Conservation (phyloP, 2,888 invertebrate genomes). For the Cheilosia impressa region DNA sequence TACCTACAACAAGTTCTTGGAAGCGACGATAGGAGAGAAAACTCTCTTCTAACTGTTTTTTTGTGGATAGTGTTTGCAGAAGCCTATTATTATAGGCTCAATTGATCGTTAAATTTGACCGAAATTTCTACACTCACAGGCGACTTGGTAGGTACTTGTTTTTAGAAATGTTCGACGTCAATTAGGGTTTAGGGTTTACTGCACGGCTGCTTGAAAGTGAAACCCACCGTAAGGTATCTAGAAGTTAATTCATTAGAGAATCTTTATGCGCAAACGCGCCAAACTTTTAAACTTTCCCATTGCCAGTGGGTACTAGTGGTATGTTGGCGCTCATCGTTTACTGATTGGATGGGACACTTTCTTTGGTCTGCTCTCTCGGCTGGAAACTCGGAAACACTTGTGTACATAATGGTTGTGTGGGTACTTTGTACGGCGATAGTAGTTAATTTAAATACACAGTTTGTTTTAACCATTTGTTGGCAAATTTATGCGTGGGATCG, state of each 20-base stretch:
- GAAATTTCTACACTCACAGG: slow-evolving; percentile 43
- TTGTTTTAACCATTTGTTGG: slow-evolving; percentile 9
- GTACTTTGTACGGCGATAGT: slow-evolving; percentile 10
- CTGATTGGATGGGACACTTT: slow-evolving; percentile 49
- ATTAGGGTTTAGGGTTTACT: slow-evolving; percentile 28
- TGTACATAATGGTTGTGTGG: slow-evolving; percentile 3
- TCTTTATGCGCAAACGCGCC: slow-evolving; percentile 29
- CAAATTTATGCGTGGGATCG: slow-evolving; percentile 33
- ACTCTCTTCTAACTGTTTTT: slow-evolving; percentile 54
- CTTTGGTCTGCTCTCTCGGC: slow-evolving; percentile 1
- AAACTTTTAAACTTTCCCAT: slow-evolving; percentile 52
- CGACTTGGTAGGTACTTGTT: slow-evolving; percentile 12
- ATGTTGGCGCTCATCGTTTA: slow-evolving; percentile 8
- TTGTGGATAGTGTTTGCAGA: slow-evolving; percentile 26
- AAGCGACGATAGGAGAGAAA: slow-evolving; percentile 25
- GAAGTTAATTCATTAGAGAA: slow-evolving; percentile 23
- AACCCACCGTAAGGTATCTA: slow-evolving; percentile 25
- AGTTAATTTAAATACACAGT: slow-evolving; percentile 31
- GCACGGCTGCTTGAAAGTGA: slow-evolving; percentile 18
- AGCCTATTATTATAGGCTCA: slow-evolving; percentile 48
- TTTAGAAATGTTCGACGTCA: slow-evolving; percentile 22
- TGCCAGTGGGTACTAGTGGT: background rate
- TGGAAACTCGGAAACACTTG: slow-evolving; percentile 16
- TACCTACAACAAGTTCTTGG: slow-evolving; percentile 59
- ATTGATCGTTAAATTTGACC: slow-evolving; percentile 61